These are phyloP conservation scores for Dendrolimus punctatus DNA, from an alignment of 1,140 invertebrate species.

Conservation along the genomic window DNA sequence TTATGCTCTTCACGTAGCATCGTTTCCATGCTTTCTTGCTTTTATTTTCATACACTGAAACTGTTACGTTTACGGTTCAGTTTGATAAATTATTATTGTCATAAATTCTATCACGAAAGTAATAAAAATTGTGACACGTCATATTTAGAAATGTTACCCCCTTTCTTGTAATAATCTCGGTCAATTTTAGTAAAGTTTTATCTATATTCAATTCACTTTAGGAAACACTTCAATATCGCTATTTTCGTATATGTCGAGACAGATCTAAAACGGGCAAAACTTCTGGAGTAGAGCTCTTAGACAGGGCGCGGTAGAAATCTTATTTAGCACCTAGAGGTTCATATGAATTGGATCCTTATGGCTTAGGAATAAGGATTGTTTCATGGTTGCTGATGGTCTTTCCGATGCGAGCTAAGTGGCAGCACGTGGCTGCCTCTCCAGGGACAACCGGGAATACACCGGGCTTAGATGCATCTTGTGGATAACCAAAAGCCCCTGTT, in stretches of 20 bases:
- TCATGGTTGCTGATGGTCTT: conserved; percentile 34
- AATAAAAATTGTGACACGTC: conserved; percentile 12
- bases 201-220: conserved; percentile 35
- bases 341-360: conserved; percentile 40
- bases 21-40: conserved; percentile 13
- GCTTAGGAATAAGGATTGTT: conserved; percentile 24
- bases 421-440: conserved; percentile 46
- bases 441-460: conserved; percentile 40
- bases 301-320: conserved; percentile 40
- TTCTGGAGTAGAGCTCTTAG: conserved; percentile 47
- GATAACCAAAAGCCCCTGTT: conserved; percentile 48
- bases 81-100: conserved; percentile 16
- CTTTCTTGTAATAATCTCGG: conserved; percentile 6
- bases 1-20: conserved; percentile 15
- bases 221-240: conserved; percentile 46
- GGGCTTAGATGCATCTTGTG: conserved; percentile 59
- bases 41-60: conserved; percentile 10
- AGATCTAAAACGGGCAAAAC: conserved; percentile 55
- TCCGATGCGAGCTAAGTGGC: conserved; percentile 56
- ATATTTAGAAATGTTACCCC: conserved; percentile 8
- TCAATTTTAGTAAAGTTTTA: conserved; percentile 16
- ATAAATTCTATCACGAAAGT: conserved; percentile 13
- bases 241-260: conserved; percentile 58
- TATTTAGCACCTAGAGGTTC: conserved; percentile 19
- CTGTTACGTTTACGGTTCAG: conserved; percentile 15